Evolutionary conservation across 1,140 invertebrate genomes (phyloP).

Genomic region (Ridgeia piscesae): DNA sequence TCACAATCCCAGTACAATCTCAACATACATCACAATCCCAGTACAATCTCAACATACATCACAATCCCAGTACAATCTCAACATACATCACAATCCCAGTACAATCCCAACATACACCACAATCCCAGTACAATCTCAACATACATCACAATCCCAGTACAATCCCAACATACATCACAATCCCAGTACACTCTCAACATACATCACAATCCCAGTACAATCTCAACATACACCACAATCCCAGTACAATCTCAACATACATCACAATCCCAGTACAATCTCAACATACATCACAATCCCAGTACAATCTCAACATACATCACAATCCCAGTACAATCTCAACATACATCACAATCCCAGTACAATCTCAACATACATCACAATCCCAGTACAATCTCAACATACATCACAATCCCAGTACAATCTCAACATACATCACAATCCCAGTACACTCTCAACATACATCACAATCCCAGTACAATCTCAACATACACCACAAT

Average conservation of each 20-base stretch:
- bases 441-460: too few species aligned
- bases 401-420: not conserved
- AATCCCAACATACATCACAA: not conserved
- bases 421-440: not conserved
- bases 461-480: not conserved
- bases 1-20: not conserved
- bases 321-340: not conserved
- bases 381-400: too few species aligned
- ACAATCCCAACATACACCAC: too few species aligned
- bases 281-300: too few species aligned
- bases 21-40: not conserved
- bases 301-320: not conserved
- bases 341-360: not conserved
- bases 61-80: not conserved
- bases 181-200: too few species aligned
- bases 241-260: not conserved
- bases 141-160: not conserved
- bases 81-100: too few species aligned
- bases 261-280: not conserved
- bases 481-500: not conserved
- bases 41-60: too few species aligned
- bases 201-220: not conserved
- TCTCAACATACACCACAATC: too few species aligned
- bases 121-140: too few species aligned
- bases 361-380: not conserved